Evolutionary conservation across 2,888 invertebrate genomes (phyloP).

Genomic region (Chydorus sphaericus): DNA sequence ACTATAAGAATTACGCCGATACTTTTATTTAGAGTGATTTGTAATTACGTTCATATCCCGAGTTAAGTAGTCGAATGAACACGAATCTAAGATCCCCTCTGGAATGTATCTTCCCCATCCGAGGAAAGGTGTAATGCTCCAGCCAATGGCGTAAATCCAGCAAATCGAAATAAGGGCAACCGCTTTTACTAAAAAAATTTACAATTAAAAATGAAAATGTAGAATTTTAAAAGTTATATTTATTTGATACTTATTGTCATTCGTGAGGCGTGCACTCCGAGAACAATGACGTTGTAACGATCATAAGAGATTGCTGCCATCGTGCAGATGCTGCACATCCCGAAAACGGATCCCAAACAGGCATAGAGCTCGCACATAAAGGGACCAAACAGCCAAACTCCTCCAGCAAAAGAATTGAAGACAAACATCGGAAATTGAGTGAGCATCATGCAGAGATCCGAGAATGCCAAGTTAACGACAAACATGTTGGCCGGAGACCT

Average conservation of each 20-base stretch:
- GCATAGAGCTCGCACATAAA: conserved; percentile 29
- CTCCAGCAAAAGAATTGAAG: conserved; percentile 27
- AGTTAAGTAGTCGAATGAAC: conserved; percentile 37
- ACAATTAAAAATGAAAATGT: background rate
- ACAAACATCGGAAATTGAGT: conserved; percentile 28
- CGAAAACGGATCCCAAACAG: conserved; percentile 30
- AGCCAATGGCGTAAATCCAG: conserved; percentile 29
- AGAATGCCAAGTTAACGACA: conserved; percentile 80
- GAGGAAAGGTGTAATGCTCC: conserved; percentile 29
- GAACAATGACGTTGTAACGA: conserved; percentile 31
- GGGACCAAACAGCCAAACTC: conserved; percentile 26
- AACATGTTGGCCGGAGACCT: conserved; percentile 82
- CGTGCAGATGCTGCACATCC: conserved; percentile 31
- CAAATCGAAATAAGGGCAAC: conserved; percentile 26
- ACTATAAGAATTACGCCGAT: background rate
- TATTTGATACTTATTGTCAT: conserved; percentile 7
- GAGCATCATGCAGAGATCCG: conserved; percentile 80
- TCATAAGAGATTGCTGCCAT: conserved; percentile 31
- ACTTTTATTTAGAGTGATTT: background rate
- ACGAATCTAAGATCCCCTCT: conserved; percentile 32
- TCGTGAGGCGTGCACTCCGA: conserved; percentile 20
- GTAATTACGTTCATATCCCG: conserved; percentile 25
- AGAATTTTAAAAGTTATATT: background rate
- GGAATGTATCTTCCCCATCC: conserved; percentile 31
- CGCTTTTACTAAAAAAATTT: conserved; percentile 25